Evolutionary conservation across 2,113 vertebrate species (phyloP), one percentile per base, ranked within the genome.

Genomic region (Halichoerus grypus): DNA sequence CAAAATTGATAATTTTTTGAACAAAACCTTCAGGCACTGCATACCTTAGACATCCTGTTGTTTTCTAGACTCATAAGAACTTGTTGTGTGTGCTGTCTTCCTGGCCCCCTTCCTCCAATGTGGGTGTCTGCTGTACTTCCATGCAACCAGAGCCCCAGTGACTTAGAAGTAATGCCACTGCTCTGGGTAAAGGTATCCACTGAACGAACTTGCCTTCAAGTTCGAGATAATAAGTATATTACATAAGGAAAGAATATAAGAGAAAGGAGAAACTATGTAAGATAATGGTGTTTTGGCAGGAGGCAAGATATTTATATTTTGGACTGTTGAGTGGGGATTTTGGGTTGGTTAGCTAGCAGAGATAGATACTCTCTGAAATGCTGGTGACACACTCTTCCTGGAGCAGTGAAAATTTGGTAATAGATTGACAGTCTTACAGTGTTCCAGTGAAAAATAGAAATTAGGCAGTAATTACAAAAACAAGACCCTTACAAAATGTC

Each of bases 381-480:
- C 31, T 86, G 46, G 4, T 28, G 19, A 7, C 85, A 1, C 18
- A n/a, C 4, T 80, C 36, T 85, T 92, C 74, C n/a, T 39, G 10
- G 22, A 88, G 53, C 92, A 95, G n/a, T 79, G 26, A 93, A 63
- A 84, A 74, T 95, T 88, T 67, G 53, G 26, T 55, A 65, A 77
- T 39, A 7, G 21, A 39, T 36, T 82, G 83, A 63, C 16, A 59
- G 36, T 72, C 10, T 51, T 90, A 57, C 2, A 79, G 59, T 71
- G 36, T 84, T 93, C 79, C 24, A 22, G 7, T 49, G 69, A 90
- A 95, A 92, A 97, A 67, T 31, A 79, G 67, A 85, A 83, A 24
- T 69, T 86, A 86, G 28, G 39, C 69, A 74, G 14, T 72, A 81
- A 94, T 80, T 93, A 21, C 77, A 77, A 94, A 31, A 87, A 59